phyloP scores from a whole-genome alignment of 1,140 invertebrate genomes.

The Drosophila sproati region DNA sequence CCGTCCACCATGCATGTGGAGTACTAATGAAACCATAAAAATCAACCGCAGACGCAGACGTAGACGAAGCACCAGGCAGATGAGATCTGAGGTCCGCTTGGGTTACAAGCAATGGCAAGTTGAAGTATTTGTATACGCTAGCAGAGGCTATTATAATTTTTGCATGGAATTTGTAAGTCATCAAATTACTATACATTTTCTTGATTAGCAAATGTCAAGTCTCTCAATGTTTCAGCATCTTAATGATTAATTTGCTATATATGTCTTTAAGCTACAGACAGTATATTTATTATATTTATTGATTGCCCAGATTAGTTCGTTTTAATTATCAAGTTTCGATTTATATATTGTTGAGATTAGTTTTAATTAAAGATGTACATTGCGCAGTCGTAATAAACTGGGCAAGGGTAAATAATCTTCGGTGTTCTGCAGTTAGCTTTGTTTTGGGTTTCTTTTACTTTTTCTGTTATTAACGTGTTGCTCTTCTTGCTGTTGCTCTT shows the following conservation, averaged over 20 bases:
- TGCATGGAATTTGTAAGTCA: background rate
- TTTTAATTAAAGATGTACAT: too few species aligned
- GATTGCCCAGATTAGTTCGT: too few species aligned
- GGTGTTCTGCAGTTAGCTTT: background rate
- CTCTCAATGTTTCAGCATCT: background rate
- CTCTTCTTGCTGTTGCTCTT: conserved; percentile 15
- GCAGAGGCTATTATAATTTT: background rate
- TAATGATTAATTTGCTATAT: too few species aligned
- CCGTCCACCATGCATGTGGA: conserved; percentile 55
- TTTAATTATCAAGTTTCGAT: too few species aligned
- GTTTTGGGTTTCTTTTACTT: background rate
- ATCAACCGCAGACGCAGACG: conserved; percentile 72
- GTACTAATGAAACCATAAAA: conserved; percentile 83
- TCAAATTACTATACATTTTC: background rate
- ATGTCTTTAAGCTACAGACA: too few species aligned
- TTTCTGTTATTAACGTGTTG: conserved; percentile 55
- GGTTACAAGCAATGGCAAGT: conserved; percentile 39
- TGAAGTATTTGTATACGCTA: conserved; percentile 23
- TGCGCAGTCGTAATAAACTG: too few species aligned
- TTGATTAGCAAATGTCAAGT: too few species aligned
- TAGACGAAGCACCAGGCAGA: conserved; percentile 23
- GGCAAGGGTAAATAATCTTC: background rate
- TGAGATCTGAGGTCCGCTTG: conserved; percentile 43
- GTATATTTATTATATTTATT: background rate
- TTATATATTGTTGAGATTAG: too few species aligned